Base-by-base conservation (phyloP, 2,113 vertebrate species). In the Aspiorhynchus laticeps region DNA sequence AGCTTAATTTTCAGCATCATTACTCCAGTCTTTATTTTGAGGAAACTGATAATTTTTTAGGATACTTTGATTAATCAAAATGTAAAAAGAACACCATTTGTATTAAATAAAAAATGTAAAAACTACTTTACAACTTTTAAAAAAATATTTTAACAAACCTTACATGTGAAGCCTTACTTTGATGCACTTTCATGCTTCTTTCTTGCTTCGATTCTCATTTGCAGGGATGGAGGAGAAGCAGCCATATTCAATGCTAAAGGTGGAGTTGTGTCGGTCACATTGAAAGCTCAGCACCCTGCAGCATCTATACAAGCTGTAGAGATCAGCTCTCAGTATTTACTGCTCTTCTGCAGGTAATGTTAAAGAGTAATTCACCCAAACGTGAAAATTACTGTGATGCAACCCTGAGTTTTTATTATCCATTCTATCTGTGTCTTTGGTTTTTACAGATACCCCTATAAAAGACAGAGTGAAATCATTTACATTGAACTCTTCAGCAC, bases 311-410 rank as follows among this genome's bases (percentile, higher is more conserved):
- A 91, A 81, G 92, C 91, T 71, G 92, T 94, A 87, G 93, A 93
- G 74, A 91, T 92, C 88, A 93, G 89, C 67, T 89, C 91, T 26
- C 89, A 93, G 65, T 94, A 93, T 63, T 93, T 95, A 69, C 85
- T 94, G 85, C 90, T 95, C 46, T 93, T 95, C 86, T 93, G 91
- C 92, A 93, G 93, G 93, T 94, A 91, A 81, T 8, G 12, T 59
- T 77, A 61, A 79, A 38, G 11, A 36, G 24, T 59, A 59, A 56
- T n/a, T n/a, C 8, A 38, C 46, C 31, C 51, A 31, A 53, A 74
- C 0, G 7, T 17, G 26, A 43, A 43, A 75, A 51, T 41, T 7
- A 38, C 2, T 8, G 28, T 7, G 15, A 21, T 73, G 33, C 33
- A 2, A 38, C 69, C 17, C 9, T 38, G 19, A 10, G 19, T 6